Evolutionary conservation across 1,140 invertebrate species (phyloP).

Genomic region (Drosophila tani): DNA sequence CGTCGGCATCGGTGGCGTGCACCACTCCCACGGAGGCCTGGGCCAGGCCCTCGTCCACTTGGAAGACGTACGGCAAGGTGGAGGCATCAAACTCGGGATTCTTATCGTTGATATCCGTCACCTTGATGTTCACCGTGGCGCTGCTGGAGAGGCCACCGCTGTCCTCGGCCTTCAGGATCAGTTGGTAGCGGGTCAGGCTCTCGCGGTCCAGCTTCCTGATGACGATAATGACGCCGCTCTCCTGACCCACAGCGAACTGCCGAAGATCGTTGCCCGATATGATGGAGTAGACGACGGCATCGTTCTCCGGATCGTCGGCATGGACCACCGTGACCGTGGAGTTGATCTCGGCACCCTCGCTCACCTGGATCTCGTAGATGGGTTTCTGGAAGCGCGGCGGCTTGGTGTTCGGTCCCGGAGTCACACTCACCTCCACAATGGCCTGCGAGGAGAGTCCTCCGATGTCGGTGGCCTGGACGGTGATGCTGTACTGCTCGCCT

Average conservation of each 20-base stretch:
- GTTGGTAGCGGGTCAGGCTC: constrained; percentile 92
- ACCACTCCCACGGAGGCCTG: constrained; percentile 91
- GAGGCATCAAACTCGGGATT: constrained; percentile 92
- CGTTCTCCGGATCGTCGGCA: constrained; percentile 95
- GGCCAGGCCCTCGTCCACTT: constrained; percentile 92
- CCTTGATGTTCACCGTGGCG: constrained; percentile 93
- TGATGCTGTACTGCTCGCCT: constrained; percentile 95
- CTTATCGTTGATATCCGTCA: constrained; percentile 96
- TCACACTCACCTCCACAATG: constrained; percentile 93
- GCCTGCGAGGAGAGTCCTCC: constrained; percentile 91
- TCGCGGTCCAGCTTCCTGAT: constrained; percentile 94
- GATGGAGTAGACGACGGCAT: constrained; percentile 93
- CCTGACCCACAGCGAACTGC: constrained; percentile 93
- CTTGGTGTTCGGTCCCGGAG: constrained; percentile 93
- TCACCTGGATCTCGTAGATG: constrained; percentile 94
- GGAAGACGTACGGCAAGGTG: constrained; percentile 90
- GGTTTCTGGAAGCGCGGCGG: constrained; percentile 92
- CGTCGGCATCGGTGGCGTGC: constrained; percentile 93
- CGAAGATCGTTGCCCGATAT: constrained; percentile 93
- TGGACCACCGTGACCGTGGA: constrained; percentile 91
- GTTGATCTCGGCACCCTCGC: constrained; percentile 94
- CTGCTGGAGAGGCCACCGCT: constrained; percentile 92
- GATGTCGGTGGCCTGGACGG: constrained; percentile 91
- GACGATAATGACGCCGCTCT: constrained; percentile 92
- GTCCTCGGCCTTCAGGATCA: constrained; percentile 94